These are phyloP conservation scores for Nephila pilipes DNA, from an alignment of 1,140 invertebrate genomes.

Conservation along the genomic window DNA sequence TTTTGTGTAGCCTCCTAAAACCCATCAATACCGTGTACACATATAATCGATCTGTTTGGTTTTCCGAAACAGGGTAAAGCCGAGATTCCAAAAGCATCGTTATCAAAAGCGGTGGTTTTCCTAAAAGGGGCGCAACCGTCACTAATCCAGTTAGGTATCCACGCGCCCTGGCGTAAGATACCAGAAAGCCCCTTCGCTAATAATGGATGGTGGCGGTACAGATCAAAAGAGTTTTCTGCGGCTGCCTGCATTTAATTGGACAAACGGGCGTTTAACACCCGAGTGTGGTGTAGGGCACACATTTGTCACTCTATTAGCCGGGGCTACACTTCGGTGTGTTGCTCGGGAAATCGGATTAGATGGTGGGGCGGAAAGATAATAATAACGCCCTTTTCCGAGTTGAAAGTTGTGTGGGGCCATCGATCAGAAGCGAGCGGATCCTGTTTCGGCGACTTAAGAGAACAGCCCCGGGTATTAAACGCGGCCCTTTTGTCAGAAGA, in stretches of 20 bases:
- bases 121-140: not conserved
- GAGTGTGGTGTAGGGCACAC: not conserved
- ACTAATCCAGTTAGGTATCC: not conserved
- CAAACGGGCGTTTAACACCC: constrained; percentile 64
- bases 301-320: constrained; percentile 62
- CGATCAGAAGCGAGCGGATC: not conserved
- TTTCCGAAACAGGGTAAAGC: not conserved
- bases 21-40: not conserved
- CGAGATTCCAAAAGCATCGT: not conserved
- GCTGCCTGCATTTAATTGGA: constrained; percentile 53
- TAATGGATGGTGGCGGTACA: constrained; percentile 47
- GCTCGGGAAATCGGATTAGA: not conserved
- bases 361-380: not conserved
- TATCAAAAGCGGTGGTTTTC: not conserved
- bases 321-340: not conserved
- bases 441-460: constrained; percentile 16
- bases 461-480: not conserved
- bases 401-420: not conserved
- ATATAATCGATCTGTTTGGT: not conserved
- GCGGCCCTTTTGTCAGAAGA: not conserved
- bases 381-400: constrained; percentile 2
- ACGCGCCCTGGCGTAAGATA: not conserved
- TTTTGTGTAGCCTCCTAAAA: not conserved
- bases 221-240: constrained; percentile 31
- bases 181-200: not conserved